Base-by-base conservation (phyloP, 2,888 invertebrate species). In the Lasius platythorax region DNA sequence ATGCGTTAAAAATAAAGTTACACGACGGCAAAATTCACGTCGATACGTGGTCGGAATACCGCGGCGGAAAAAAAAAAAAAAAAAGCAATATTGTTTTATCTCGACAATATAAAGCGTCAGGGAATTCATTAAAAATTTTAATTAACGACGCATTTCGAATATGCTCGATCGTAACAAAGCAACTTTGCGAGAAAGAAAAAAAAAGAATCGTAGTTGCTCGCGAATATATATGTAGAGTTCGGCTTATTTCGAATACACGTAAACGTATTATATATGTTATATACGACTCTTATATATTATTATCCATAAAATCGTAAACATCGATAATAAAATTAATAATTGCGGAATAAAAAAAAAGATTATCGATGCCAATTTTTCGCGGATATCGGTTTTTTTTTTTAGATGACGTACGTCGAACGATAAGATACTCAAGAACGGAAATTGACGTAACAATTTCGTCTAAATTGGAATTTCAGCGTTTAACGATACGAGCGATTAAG, bases 81-180 rank as follows among this genome's bases (percentile, higher is more conserved):
- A 76, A 72, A 58, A 58, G 58, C 58, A 72, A 58, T 70, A 43
- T 4, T 46, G 79, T 79, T 79, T 79, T 43, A 72, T 72, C 46
- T 72, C 72, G 61, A 72, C 72, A 72, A 79, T 61, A 73, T 58
- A 37, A 76, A 76, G 67, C 79, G 67, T 61, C 79, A 43, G 79
- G 28, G 61, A 79, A 79, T 79, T 79, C 79, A 79, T 79, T 79
- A 79, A 79, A 79, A 79, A 72, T 79, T 79, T 79, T 79, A 79
- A 79, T 79, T 79, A 79, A 43, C 58, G 72, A 72, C 72, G 79
- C 79, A 73, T 79, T 79, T 72, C 79, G 79, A 72, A 72, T 72
- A 40, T 30, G 72, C 58, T 23, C 43, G 43, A 79, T 46, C 43
- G 72, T 79, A 61, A 73, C 72, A 73, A 79, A 79, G 79, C 61